phyloP scores from a whole-genome alignment of 1,140 invertebrate genomes.

The Nephotettix cincticeps region DNA sequence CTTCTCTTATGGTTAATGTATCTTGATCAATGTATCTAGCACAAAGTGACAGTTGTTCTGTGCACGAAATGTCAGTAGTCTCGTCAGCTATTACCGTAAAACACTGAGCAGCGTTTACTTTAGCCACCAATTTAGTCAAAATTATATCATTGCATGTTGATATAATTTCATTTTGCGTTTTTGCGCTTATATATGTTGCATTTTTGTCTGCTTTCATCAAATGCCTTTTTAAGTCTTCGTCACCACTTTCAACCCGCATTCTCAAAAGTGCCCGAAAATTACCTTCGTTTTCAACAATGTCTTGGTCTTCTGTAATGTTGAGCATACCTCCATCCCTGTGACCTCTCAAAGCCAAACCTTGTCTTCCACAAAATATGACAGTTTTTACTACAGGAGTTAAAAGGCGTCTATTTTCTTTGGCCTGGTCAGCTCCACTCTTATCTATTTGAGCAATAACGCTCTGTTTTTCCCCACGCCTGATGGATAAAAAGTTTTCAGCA shows the following conservation, averaged over 20 bases:
- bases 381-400: neutral
- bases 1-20: neutral
- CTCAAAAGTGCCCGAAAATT: neutral
- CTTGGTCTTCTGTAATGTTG: neutral
- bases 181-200: neutral
- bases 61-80: neutral
- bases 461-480: neutral
- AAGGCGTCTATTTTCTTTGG: neutral
- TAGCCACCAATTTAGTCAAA: neutral
- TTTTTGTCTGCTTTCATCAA: neutral
- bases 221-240: neutral
- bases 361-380: slow-evolving; percentile 17
- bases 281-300: neutral
- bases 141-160: slow-evolving; percentile 1
- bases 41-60: neutral
- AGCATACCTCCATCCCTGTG: neutral
- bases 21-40: neutral
- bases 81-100: neutral
- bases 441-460: neutral
- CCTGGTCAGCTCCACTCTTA: neutral
- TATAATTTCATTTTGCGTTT: slow-evolving; percentile 15
- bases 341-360: slow-evolving; percentile 5
- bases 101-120: slow-evolving; percentile 3
- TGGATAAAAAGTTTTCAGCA: neutral
- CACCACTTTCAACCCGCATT: slow-evolving; percentile 4